Evolutionary conservation across 2,113 vertebrate genomes (phyloP).

Genomic region (Coregonus clupeaformis): DNA sequence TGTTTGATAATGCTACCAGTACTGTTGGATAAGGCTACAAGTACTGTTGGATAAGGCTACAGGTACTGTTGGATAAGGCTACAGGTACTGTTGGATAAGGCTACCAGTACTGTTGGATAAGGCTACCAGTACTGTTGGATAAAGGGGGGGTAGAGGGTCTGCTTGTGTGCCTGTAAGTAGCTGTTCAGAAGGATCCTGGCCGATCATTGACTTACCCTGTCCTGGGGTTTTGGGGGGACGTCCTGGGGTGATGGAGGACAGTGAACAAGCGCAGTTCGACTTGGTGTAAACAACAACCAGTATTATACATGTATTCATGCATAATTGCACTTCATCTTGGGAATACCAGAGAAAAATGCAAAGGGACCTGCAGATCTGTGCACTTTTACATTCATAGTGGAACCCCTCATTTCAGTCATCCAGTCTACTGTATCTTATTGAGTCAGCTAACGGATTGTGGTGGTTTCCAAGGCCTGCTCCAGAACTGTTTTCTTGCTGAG

Average conservation of each 20-base stretch:
- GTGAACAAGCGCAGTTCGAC: neutral
- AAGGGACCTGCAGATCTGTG: neutral
- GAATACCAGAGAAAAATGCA: neutral
- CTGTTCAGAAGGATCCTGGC: too few species aligned
- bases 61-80: too few species aligned
- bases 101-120: too few species aligned
- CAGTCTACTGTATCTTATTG: neutral
- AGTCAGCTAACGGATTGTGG: too few species aligned
- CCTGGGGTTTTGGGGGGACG: too few species aligned
- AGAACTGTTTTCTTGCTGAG: conserved; percentile 69
- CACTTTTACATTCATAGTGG: neutral
- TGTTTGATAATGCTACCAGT: too few species aligned
- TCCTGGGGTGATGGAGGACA: neutral
- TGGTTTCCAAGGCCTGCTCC: too few species aligned
- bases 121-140: neutral
- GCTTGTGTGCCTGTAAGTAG: neutral
- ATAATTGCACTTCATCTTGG: neutral
- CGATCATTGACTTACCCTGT: too few species aligned
- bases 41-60: too few species aligned
- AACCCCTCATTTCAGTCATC: neutral
- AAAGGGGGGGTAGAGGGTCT: conserved; percentile 15
- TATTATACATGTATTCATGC: neutral
- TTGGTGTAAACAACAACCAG: neutral
- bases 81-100: too few species aligned
- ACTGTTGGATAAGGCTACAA: too few species aligned